phyloP scores from a whole-genome alignment of 2,888 invertebrate species.

The Aplocera efformata region DNA sequence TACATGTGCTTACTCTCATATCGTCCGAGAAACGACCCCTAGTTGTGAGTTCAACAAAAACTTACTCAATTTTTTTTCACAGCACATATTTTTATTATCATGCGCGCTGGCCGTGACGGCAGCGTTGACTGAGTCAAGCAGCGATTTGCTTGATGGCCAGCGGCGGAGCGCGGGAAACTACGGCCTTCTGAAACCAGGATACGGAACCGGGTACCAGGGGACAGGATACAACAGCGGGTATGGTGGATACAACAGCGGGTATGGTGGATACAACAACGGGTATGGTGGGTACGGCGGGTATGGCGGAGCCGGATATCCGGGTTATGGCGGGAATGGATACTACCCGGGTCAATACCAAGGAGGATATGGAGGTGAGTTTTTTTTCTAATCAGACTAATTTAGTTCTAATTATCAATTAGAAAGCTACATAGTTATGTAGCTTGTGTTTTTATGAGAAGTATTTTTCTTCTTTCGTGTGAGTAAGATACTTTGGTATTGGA shows the following conservation, averaged over 20 bases:
- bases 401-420: neutral
- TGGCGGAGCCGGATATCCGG: slow-evolving; percentile 32
- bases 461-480: too few species aligned
- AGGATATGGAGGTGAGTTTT: slow-evolving; percentile 25
- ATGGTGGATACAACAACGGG: slow-evolving; percentile 26
- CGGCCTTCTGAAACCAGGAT: slow-evolving; percentile 53
- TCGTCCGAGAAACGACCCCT: too few species aligned
- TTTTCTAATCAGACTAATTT: neutral
- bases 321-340: slow-evolving; percentile 32
- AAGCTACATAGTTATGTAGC: too few species aligned
- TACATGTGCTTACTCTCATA: too few species aligned
- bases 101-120: slow-evolving; percentile 51
- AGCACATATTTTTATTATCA: slow-evolving; percentile 53
- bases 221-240: slow-evolving; percentile 34
- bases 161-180: slow-evolving; percentile 56
- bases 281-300: slow-evolving; percentile 31
- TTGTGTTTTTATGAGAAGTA: too few species aligned
- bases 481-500: too few species aligned
- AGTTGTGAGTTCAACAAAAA: too few species aligned
- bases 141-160: slow-evolving; percentile 43
- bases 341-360: slow-evolving; percentile 33
- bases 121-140: slow-evolving; percentile 45
- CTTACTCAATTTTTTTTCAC: slow-evolving; percentile 35
- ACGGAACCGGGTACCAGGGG: slow-evolving; percentile 20
- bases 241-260: slow-evolving; percentile 31